A percentile compares a stretch with the other conserved stretches of the same genome.
These are phyloP conservation scores for Stenolophus ochropezus DNA, from an alignment of 2,888 invertebrate species.

Conservation along the genomic window DNA sequence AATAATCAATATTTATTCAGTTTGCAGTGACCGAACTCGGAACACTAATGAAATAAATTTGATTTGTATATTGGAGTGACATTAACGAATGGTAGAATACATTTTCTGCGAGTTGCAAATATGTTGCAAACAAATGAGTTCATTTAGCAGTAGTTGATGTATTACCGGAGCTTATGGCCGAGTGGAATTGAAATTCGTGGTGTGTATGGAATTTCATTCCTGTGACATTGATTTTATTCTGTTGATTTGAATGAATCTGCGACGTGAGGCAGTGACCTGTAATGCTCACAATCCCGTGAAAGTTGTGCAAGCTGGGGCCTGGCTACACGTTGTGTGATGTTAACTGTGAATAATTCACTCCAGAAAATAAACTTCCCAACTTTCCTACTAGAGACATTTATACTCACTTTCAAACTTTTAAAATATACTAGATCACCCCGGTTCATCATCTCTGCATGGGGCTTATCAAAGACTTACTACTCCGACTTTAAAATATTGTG, in stretches of 20 bases:
- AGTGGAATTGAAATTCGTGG: slow-evolving; percentile 1
- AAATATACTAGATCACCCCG: slow-evolving; percentile 21
- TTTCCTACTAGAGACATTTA: slow-evolving; percentile 24
- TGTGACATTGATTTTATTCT: slow-evolving; percentile 43
- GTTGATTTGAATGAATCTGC: slow-evolving; percentile 38
- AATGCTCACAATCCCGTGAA: slow-evolving; percentile 44
- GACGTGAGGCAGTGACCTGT: slow-evolving; percentile 37
- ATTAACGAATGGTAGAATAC: background rate
- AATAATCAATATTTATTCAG: too few species aligned
- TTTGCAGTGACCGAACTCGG: too few species aligned
- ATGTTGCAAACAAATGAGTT: background rate
- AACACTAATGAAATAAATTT: background rate
- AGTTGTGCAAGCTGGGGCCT: slow-evolving; percentile 26
- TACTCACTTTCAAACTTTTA: slow-evolving; percentile 32
- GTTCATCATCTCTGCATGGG: slow-evolving; percentile 24
- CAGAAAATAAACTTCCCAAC: slow-evolving; percentile 34
- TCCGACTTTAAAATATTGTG: slow-evolving; percentile 17
- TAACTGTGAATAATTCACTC: slow-evolving; percentile 42
- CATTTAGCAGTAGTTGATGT: background rate
- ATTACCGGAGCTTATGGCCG: background rate
- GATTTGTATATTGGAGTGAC: background rate
- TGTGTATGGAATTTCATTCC: slow-evolving; percentile 14
- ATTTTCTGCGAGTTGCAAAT: background rate
- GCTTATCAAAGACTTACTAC: slow-evolving; percentile 6
- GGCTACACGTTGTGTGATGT: slow-evolving; percentile 15